Evolutionary conservation across 2,113 vertebrate genomes (phyloP).

Genomic region (Cygnus buccinator): DNA sequence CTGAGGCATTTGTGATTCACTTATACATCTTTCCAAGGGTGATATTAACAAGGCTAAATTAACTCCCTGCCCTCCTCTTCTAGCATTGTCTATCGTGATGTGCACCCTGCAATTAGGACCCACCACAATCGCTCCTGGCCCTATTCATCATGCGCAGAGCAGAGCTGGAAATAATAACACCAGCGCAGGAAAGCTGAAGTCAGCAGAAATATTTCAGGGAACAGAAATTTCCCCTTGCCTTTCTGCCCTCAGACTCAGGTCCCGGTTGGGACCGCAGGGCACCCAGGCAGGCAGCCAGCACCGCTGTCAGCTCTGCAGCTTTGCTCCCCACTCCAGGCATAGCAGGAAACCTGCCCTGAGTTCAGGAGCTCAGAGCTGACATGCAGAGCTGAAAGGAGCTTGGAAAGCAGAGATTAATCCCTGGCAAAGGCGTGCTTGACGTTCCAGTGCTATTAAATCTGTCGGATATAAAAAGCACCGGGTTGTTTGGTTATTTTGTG

Average conservation of each 20-base stretch:
- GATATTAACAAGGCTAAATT: neutral
- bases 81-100: neutral
- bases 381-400: neutral
- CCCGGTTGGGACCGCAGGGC: fast-evolving
- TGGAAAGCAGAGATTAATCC: neutral
- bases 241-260: neutral
- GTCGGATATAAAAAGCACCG: neutral
- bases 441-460: neutral
- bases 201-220: neutral
- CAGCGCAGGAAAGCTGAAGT: neutral
- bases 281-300: neutral
- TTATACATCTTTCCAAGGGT: neutral
- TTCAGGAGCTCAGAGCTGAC: neutral
- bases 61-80: neutral
- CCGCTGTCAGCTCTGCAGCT: neutral
- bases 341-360: neutral
- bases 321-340: neutral
- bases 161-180: neutral
- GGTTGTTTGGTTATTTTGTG: neutral
- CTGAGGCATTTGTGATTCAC: neutral
- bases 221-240: neutral
- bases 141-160: fast-evolving
- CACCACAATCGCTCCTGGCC: neutral
- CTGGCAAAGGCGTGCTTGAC: neutral
- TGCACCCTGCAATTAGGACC: neutral